phyloP scores from a whole-genome alignment of 1,140 invertebrate genomes.

The Cotesia chilonis region DNA sequence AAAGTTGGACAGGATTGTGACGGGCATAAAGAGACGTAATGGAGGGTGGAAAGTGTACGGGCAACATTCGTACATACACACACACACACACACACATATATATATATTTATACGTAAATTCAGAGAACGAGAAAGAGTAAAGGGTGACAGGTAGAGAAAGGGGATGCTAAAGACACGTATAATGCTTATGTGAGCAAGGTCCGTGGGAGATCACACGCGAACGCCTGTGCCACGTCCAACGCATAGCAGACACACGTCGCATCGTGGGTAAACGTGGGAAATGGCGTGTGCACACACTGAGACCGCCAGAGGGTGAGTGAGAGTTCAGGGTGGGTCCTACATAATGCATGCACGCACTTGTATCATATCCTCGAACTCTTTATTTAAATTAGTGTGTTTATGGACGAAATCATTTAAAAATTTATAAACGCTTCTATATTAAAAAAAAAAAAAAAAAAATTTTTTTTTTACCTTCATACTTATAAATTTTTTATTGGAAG shows the following conservation, averaged over 20 bases:
- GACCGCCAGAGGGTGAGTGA: not conserved
- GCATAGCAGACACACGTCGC: conserved; percentile 26
- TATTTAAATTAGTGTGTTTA: too few species aligned
- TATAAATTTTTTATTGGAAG: too few species aligned
- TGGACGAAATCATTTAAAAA: too few species aligned
- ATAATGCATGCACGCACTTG: conserved; percentile 17
- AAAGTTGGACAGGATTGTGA: conserved; percentile 18
- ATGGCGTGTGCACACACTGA: conserved; percentile 15
- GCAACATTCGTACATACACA: too few species aligned
- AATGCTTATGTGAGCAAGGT: conserved; percentile 9
- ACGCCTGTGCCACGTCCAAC: conserved; percentile 19
- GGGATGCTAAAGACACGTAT: conserved; percentile 9
- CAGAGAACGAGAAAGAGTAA: not conserved
- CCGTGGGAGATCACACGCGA: conserved; percentile 22
- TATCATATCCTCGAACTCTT: too few species aligned
- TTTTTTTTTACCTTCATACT: too few species aligned
- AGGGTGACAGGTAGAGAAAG: conserved; percentile 15
- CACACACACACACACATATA: too few species aligned
- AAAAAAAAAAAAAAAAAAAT: too few species aligned
- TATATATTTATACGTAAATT: too few species aligned
- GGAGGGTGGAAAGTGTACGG: conserved; percentile 17
- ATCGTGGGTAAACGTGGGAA: conserved; percentile 29
- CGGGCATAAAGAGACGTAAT: conserved; percentile 20
- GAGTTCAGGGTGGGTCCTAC: conserved; percentile 2
- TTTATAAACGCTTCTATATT: too few species aligned